phyloP scores from a whole-genome alignment of 2,888 invertebrate species.

The Acanthosoma haemorrhoidale region DNA sequence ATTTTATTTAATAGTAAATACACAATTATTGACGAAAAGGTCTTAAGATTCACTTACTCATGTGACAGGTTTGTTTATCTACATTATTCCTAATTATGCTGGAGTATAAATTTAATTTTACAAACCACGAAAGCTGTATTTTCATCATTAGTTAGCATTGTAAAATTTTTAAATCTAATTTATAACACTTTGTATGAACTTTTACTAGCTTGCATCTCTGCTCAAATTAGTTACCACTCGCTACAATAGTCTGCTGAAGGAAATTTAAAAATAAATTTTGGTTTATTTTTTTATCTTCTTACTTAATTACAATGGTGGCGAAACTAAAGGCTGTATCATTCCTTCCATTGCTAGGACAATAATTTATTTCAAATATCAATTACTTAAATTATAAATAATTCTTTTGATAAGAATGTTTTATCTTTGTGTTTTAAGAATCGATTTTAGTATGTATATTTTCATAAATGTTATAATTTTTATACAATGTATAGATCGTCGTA shows the following conservation, averaged over 20 bases:
- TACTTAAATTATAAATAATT: not conserved
- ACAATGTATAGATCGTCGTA: not conserved
- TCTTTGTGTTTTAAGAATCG: not conserved
- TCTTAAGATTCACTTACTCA: too few relatives aligned
- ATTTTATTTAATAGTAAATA: not conserved
- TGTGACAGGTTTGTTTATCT: too few relatives aligned
- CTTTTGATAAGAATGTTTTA: not conserved
- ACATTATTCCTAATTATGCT: too few relatives aligned
- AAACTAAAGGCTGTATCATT: not conserved
- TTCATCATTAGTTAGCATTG: not conserved
- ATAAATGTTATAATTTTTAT: constrained; percentile 5
- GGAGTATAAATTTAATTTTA: too few relatives aligned
- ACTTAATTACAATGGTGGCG: not conserved
- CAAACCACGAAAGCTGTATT: not conserved
- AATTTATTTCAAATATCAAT: constrained; percentile 8
- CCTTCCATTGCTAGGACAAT: constrained; percentile 6
- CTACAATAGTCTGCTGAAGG: not conserved
- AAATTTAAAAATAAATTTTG: not conserved
- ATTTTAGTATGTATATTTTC: constrained; percentile 4
- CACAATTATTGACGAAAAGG: not conserved
- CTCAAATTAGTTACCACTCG: constrained; percentile 4
- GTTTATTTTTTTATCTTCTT: too few relatives aligned
- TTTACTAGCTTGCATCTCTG: not conserved
- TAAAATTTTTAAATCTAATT: not conserved
- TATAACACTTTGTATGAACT: not conserved